A percentile compares a stretch with the other conserved stretches of the same genome.
Conservation (phyloP, 2,113 vertebrate genomes). For the Craseonycteris thonglongyai region DNA sequence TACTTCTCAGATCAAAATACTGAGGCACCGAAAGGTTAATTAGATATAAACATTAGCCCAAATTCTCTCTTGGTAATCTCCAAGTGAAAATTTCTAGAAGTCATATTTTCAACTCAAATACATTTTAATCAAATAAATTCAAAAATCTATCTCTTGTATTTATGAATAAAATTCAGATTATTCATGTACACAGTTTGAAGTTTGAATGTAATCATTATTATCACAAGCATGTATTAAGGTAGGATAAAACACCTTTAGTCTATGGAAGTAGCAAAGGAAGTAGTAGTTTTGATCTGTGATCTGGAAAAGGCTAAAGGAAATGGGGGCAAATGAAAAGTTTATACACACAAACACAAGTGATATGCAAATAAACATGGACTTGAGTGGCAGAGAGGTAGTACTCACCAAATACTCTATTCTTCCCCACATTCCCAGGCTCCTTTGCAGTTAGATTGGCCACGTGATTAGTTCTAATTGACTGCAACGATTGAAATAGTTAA, state of each 20-base stretch:
- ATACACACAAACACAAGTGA: not conserved
- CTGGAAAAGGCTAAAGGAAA: not conserved
- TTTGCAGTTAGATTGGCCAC: not conserved
- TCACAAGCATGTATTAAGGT: not conserved
- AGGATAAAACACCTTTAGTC: not conserved
- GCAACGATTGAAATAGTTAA: not conserved
- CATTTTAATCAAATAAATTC: not conserved
- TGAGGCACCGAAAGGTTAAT: not conserved
- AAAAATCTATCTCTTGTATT: not conserved
- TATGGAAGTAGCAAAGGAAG: not conserved
- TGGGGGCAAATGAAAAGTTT: not conserved
- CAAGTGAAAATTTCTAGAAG: not conserved
- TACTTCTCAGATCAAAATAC: conserved; percentile 9
- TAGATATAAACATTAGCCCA: not conserved
- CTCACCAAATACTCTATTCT: not conserved
- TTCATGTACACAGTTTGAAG: not conserved
- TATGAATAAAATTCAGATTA: not conserved
- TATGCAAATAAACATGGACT: not conserved
- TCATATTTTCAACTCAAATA: not conserved
- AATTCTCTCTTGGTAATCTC: not conserved
- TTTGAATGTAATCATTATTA: not conserved
- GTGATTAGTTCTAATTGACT: not conserved
- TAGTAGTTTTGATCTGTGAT: not conserved
- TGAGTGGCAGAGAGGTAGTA: not conserved
- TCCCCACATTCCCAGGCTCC: not conserved